These are phyloP conservation scores for Drosophila siamana DNA, from an alignment of 2,888 invertebrate genomes.

Conservation along the genomic window DNA sequence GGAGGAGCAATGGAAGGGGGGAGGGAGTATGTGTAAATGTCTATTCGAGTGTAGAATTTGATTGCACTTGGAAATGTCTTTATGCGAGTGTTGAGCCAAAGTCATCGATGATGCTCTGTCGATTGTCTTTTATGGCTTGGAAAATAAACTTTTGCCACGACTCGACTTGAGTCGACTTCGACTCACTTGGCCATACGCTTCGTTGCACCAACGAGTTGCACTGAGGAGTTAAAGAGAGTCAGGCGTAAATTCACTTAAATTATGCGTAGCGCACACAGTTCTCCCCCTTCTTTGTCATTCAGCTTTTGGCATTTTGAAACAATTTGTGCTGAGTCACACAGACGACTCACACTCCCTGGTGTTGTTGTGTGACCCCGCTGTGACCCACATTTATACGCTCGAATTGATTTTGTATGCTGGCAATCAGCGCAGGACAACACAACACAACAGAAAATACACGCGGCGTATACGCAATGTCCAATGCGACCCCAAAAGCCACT, in stretches of 20 bases:
- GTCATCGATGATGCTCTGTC: conserved; percentile 69
- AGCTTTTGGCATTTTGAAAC: conserved; percentile 43
- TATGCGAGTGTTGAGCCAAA: conserved; percentile 69
- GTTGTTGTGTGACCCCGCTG: conserved; percentile 30
- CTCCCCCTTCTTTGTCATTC: not conserved
- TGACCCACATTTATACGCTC: conserved; percentile 77
- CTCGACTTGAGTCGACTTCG: not conserved
- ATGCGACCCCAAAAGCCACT: conserved; percentile 28
- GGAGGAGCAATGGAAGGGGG: not conserved
- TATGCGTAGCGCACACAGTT: conserved; percentile 61
- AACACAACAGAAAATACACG: conserved; percentile 41
- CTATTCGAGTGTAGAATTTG: conserved; percentile 83
- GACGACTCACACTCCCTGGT: not conserved
- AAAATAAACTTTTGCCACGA: conserved; percentile 78
- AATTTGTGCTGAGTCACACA: conserved; percentile 74
- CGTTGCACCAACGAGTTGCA: conserved; percentile 58
- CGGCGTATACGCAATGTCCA: conserved; percentile 69
- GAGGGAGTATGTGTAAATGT: conserved; percentile 63
- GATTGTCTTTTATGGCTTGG: conserved; percentile 81
- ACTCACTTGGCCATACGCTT: conserved; percentile 54
- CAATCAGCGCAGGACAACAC: conserved; percentile 64
- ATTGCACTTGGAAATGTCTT: conserved; percentile 82
- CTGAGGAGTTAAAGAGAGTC: conserved; percentile 57
- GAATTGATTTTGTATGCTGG: conserved; percentile 77
- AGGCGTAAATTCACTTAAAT: conserved; percentile 78